Evolutionary conservation across 1,140 invertebrate species (phyloP).

Genomic region (Pogonomyrmex barbatus): DNA sequence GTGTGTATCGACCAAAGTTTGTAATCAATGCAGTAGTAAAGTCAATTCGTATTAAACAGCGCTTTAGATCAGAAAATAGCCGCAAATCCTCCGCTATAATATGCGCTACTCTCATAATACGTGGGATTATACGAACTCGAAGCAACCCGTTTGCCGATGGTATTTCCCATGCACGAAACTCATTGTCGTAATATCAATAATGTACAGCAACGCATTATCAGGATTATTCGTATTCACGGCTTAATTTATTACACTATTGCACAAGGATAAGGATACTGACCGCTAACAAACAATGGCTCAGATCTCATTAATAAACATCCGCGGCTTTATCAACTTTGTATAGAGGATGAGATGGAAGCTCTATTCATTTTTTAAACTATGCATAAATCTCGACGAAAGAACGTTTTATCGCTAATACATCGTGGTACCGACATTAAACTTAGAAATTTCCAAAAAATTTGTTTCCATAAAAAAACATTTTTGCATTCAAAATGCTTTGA

Average conservation of each 20-base stretch:
- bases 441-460: not conserved
- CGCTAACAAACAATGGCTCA: slow-evolving; percentile 5
- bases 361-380: not conserved
- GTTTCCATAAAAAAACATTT: not conserved
- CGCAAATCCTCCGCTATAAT: slow-evolving; percentile 58
- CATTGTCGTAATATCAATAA: slow-evolving; percentile 64
- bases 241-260: slow-evolving; percentile 57
- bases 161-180: slow-evolving; percentile 61
- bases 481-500: not conserved
- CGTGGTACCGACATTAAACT: not conserved
- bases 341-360: not conserved
- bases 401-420: not conserved
- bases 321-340: not conserved
- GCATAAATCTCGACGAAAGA: not conserved
- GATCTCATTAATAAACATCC: slow-evolving; percentile 41
- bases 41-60: slow-evolving; percentile 62
- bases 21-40: slow-evolving; percentile 54
- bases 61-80: slow-evolving; percentile 63
- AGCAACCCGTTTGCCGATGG: slow-evolving; percentile 59
- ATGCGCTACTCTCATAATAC: slow-evolving; percentile 54
- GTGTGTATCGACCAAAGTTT: slow-evolving; percentile 26
- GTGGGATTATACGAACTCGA: slow-evolving; percentile 50
- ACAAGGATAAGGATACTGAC: slow-evolving; percentile 40
- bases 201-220: slow-evolving; percentile 54
- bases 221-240: slow-evolving; percentile 60